Evolutionary conservation across 2,888 invertebrate genomes (phyloP).

Genomic region (Coleophora deauratella): DNA sequence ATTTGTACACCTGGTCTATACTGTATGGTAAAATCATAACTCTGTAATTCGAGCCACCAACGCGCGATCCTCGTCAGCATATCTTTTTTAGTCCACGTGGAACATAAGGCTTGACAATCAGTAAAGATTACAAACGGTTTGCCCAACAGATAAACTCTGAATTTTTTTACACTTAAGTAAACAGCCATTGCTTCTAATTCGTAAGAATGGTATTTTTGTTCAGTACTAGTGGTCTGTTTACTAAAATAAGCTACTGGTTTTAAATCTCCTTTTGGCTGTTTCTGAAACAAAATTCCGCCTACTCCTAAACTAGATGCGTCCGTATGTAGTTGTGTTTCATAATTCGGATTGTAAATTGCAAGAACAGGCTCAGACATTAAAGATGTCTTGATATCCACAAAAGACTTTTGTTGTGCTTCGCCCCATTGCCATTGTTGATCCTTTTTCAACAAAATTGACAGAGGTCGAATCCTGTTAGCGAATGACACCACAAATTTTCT

Average conservation of each 20-base stretch:
- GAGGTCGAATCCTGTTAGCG: background rate
- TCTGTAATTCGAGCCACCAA: conserved; percentile 11
- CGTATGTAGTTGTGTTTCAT: conserved; percentile 3
- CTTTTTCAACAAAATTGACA: background rate
- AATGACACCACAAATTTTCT: background rate
- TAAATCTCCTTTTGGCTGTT: conserved; percentile 4
- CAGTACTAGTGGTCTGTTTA: conserved; percentile 7
- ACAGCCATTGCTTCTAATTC: conserved; percentile 15
- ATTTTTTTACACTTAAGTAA: conserved; percentile 11
- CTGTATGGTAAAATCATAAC: conserved; percentile 13
- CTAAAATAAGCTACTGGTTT: conserved; percentile 13
- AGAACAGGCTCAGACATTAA: conserved; percentile 3
- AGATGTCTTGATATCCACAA: conserved; percentile 1
- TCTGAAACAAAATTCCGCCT: conserved; percentile 12
- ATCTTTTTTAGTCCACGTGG: conserved; percentile 5
- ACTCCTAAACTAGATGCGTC: conserved; percentile 10
- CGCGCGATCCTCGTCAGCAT: conserved; percentile 8
- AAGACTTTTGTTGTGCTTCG: background rate
- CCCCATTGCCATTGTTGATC: background rate
- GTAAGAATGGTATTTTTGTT: conserved; percentile 11
- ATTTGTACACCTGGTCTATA: conserved; percentile 1
- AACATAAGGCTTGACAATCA: conserved; percentile 11
- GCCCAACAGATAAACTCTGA: conserved; percentile 10
- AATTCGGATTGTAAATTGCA: conserved; percentile 1
- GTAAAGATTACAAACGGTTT: conserved; percentile 9